These are phyloP conservation scores for Todiramphus chloris DNA, from an alignment of 2,113 vertebrate species.

Conservation along the genomic window DNA sequence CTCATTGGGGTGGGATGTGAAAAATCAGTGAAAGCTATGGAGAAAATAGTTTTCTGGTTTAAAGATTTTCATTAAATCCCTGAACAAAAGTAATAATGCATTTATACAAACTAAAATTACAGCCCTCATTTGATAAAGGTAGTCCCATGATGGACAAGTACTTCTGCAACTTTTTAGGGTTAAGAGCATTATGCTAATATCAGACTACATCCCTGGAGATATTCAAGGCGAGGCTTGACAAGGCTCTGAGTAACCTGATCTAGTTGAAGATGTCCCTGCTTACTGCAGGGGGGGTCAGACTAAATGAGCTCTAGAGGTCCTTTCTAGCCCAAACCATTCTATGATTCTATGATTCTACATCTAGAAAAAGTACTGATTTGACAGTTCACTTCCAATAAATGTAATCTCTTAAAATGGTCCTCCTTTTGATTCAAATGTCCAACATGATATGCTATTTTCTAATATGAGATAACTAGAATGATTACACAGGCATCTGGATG, in stretches of 20 bases:
- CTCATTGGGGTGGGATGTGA: rapidly evolving
- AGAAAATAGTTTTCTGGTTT: neutral
- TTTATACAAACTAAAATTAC: no score
- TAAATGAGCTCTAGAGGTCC: no score
- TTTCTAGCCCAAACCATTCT: no score
- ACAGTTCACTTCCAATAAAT: neutral
- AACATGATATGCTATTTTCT: neutral
- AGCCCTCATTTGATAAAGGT: neutral
- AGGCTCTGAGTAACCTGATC: no score
- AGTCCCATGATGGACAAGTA: neutral
- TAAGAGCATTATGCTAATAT: neutral
- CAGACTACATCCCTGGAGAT: neutral
- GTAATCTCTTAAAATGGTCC: neutral
- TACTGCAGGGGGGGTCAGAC: no score
- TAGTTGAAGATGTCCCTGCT: no score
- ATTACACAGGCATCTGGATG: neutral
- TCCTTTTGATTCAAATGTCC: neutral
- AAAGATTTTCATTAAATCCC: neutral
- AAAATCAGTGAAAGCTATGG: neutral
- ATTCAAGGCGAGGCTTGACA: no score
- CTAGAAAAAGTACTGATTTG: neutral
- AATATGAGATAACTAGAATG: neutral
- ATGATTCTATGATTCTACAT: neutral
- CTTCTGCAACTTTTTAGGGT: neutral
- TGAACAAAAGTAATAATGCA: neutral